phyloP scores from a whole-genome alignment of 2,888 invertebrate genomes.

The Phengaris alcon region DNA sequence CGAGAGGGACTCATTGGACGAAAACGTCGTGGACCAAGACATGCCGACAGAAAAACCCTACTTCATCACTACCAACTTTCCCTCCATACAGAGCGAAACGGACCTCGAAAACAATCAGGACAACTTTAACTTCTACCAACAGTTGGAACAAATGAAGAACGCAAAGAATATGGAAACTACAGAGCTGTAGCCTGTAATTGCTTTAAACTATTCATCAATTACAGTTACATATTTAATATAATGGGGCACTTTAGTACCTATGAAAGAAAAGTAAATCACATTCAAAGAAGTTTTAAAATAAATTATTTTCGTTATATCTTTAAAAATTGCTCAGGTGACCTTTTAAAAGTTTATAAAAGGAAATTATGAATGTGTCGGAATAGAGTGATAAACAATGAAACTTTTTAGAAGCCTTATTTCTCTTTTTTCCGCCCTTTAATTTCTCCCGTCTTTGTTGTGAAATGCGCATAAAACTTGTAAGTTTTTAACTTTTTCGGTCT shows the following conservation, averaged over 20 bases:
- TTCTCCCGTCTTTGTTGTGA: not conserved
- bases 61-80: slow-evolving; percentile 72
- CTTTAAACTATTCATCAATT: slow-evolving; percentile 15
- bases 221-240: not conserved
- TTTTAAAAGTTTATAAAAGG: not conserved
- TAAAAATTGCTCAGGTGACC: not conserved
- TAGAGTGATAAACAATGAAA: not conserved
- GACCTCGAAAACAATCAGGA: slow-evolving; percentile 75
- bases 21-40: slow-evolving; percentile 85
- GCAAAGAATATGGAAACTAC: slow-evolving; percentile 89
- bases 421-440: not conserved
- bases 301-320: too few relatives aligned
- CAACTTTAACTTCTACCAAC: slow-evolving; percentile 85
- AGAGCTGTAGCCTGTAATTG: slow-evolving; percentile 83
- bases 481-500: too few relatives aligned
- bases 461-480: too few relatives aligned
- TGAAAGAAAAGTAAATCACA: too few relatives aligned
- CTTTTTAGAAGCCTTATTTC: slow-evolving; percentile 11
- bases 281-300: too few relatives aligned
- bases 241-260: not conserved
- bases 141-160: slow-evolving; percentile 83
- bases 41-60: slow-evolving; percentile 71
- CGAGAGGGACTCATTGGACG: slow-evolving; percentile 91
- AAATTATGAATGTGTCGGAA: not conserved
- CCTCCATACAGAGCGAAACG: slow-evolving; percentile 67